A percentile compares a stretch with the other conserved stretches of the same genome.
Evolutionary conservation across 2,888 invertebrate genomes (phyloP).

Genomic region (Syritta pipiens): DNA sequence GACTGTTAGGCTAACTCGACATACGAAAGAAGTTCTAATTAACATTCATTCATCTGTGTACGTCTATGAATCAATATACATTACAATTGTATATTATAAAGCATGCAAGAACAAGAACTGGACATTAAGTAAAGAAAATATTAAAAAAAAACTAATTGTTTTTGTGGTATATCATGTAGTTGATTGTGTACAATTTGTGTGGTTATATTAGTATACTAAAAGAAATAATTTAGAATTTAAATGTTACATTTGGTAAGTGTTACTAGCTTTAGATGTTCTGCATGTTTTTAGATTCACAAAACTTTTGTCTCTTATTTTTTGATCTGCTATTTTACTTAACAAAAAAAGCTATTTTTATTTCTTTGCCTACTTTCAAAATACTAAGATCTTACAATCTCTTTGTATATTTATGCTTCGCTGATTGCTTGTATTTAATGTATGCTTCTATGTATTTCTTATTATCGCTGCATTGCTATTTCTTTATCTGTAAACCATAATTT

Average conservation of each 20-base stretch:
- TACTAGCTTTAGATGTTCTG: constrained; percentile 32
- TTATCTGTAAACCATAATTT: constrained; percentile 29
- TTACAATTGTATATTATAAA: not conserved
- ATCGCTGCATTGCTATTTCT: constrained; percentile 13
- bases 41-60: constrained; percentile 11
- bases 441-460: constrained; percentile 29
- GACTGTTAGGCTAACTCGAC: not conserved
- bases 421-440: constrained; percentile 61
- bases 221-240: constrained; percentile 21
- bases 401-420: constrained; percentile 45
- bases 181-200: constrained; percentile 10
- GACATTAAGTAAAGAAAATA: not conserved
- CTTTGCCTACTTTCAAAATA: not conserved
- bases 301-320: too few relatives aligned
- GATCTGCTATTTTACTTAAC: too few relatives aligned
- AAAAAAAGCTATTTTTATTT: too few relatives aligned
- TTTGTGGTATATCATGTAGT: not conserved
- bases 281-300: constrained; percentile 14
- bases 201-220: constrained; percentile 4
- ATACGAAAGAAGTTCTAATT: not conserved
- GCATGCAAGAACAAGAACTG: too few relatives aligned
- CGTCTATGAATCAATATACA: constrained; percentile 6
- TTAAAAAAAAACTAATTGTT: not conserved
- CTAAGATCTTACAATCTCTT: not conserved
- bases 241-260: constrained; percentile 56